These are phyloP conservation scores for Coregonus suidteri DNA, from an alignment of 2,797 vertebrate genomes.

Conservation along the genomic window DNA sequence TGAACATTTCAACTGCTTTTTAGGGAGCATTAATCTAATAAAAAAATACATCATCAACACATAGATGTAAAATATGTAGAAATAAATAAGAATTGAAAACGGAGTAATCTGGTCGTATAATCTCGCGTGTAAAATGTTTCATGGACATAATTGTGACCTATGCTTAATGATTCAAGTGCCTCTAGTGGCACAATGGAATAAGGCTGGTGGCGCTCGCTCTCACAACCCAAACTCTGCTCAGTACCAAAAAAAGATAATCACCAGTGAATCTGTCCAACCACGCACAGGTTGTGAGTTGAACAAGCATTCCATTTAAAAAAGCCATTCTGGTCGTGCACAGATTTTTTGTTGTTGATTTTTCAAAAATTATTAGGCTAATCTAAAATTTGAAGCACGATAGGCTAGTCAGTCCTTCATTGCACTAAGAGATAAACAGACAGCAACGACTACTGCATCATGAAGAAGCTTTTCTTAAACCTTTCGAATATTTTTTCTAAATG, in stretches of 20 bases:
- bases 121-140: constrained; percentile 54
- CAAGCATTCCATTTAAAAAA: background rate
- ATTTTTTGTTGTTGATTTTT: background rate
- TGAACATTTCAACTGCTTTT: background rate
- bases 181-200: constrained; percentile 66
- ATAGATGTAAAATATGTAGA: background rate
- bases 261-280: constrained; percentile 14
- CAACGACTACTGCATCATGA: background rate
- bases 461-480: background rate
- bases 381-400: background rate
- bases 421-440: background rate
- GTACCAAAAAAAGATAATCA: background rate
- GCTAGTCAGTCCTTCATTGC: background rate
- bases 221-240: constrained; percentile 18
- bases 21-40: background rate
- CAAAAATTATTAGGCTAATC: background rate
- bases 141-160: constrained; percentile 63
- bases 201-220: constrained; percentile 61
- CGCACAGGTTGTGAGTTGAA: background rate
- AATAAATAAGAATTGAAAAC: constrained; percentile 11
- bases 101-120: constrained; percentile 27
- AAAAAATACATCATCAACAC: background rate
- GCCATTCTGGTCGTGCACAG: background rate
- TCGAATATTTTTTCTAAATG: background rate
- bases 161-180: constrained; percentile 68